Evolutionary conservation across 2,888 invertebrate species (phyloP).

Genomic region (Celastrina argiolus): DNA sequence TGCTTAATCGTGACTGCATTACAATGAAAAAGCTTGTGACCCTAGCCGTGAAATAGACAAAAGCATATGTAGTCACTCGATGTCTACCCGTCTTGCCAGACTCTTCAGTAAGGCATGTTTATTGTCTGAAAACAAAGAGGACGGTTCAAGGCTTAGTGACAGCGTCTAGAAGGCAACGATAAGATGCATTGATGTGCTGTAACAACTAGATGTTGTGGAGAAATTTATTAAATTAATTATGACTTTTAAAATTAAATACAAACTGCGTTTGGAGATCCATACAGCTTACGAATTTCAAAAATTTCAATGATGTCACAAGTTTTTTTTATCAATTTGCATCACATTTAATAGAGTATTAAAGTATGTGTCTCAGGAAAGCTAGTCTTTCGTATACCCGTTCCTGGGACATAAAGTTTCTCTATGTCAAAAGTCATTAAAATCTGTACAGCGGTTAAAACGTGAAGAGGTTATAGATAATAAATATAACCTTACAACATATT

Average conservation of each 20-base stretch:
- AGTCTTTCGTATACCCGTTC: too few relatives aligned
- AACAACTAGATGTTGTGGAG: neutral
- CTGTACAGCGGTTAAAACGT: too few relatives aligned
- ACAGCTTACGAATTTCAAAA: too few relatives aligned
- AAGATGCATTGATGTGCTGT: slow-evolving; percentile 19
- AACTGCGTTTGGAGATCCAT: too few relatives aligned
- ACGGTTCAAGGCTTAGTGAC: slow-evolving; percentile 57
- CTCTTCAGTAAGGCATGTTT: slow-evolving; percentile 59
- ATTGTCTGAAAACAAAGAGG: slow-evolving; percentile 69
- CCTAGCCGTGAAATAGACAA: slow-evolving; percentile 47
- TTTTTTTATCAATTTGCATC: too few relatives aligned
- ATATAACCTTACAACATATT: too few relatives aligned
- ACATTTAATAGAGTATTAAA: too few relatives aligned
- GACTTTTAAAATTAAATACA: neutral
- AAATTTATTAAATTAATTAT: neutral
- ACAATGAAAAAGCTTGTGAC: slow-evolving; percentile 27
- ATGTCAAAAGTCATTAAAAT: too few relatives aligned
- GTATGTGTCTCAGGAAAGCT: too few relatives aligned
- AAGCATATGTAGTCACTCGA: slow-evolving; percentile 50
- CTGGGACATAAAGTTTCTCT: too few relatives aligned
- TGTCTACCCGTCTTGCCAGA: slow-evolving; percentile 48
- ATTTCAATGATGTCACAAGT: too few relatives aligned
- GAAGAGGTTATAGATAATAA: too few relatives aligned
- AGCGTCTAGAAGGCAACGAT: slow-evolving; percentile 39
- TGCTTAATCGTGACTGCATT: neutral